Conservation (phyloP, 1,140 invertebrate species). For the Archegozetes longisetosus region DNA sequence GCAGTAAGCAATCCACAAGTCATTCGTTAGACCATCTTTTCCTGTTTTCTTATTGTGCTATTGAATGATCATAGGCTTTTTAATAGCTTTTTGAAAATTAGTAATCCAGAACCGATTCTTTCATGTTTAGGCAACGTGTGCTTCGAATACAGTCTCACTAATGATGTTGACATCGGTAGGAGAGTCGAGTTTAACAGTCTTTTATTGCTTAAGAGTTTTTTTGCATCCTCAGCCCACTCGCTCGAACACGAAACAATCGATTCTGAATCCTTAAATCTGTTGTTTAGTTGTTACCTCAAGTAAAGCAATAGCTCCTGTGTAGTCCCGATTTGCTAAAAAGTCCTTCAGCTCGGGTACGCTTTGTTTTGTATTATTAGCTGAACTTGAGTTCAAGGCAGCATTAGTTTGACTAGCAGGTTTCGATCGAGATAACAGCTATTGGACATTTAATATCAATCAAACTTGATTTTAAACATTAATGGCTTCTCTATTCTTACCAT, state of each 20-base stretch:
- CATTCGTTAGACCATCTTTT: conserved; percentile 42
- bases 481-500: neutral
- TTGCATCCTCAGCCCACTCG: no score
- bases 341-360: conserved; percentile 66
- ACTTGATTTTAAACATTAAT: no score
- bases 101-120: no score
- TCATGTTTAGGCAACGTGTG: no score
- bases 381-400: neutral
- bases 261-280: no score
- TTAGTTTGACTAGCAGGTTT: no score
- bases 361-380: conserved; percentile 23
- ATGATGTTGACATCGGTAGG: no score
- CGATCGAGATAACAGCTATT: neutral
- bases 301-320: conserved; percentile 78
- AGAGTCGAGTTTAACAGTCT: neutral
- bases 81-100: neutral
- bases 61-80: conserved; percentile 15
- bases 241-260: no score
- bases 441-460: neutral
- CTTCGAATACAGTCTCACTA: no score
- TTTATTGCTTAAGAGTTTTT: conserved; percentile 1
- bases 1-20: conserved; percentile 83
- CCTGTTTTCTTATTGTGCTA: conserved; percentile 39
- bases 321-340: conserved; percentile 74
- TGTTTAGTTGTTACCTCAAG: conserved; percentile 73